A percentile compares a stretch with the other conserved stretches of the same genome.
Evolutionary conservation across 2,888 invertebrate genomes (phyloP).

Genomic region (Pogonocherus hispidulus): DNA sequence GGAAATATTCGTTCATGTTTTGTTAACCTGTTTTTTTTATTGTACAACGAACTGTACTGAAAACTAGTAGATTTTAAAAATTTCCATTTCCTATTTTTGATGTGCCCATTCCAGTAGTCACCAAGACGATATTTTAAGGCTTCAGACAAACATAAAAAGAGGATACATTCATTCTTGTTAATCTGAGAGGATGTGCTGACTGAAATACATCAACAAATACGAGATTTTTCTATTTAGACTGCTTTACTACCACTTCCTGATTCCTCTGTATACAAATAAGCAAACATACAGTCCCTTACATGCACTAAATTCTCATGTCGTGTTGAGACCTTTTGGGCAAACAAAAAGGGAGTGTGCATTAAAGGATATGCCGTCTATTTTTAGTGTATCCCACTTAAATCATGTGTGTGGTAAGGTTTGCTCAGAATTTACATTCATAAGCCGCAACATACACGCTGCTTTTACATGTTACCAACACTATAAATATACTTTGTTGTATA

Average conservation of each 20-base stretch:
- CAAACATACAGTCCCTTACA: neutral
- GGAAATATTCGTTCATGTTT: too few species aligned
- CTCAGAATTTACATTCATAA: conserved; percentile 19
- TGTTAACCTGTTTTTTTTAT: too few species aligned
- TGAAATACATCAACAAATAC: too few species aligned
- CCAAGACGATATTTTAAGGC: too few species aligned
- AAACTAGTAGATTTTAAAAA: too few species aligned
- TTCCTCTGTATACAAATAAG: conserved; percentile 12
- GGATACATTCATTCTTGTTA: too few species aligned
- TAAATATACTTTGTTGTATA: conserved; percentile 9
- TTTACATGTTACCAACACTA: conserved; percentile 21
- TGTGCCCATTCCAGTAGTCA: too few species aligned
- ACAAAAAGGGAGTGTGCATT: conserved; percentile 21
- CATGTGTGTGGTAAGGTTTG: conserved; percentile 22
- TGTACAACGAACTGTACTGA: too few species aligned
- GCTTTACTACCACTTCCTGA: conserved; percentile 17
- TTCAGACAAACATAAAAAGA: too few species aligned
- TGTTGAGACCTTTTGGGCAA: conserved; percentile 10
- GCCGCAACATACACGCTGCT: conserved; percentile 14
- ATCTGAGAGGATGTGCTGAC: too few species aligned
- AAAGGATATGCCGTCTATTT: conserved; percentile 25
- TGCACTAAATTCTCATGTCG: neutral
- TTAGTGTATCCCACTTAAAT: conserved; percentile 25
- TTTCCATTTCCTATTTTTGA: too few species aligned
- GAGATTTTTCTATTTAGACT: conserved; percentile 16